Conservation (phyloP, 1,140 invertebrate species). For the Metaphire vulgaris region DNA sequence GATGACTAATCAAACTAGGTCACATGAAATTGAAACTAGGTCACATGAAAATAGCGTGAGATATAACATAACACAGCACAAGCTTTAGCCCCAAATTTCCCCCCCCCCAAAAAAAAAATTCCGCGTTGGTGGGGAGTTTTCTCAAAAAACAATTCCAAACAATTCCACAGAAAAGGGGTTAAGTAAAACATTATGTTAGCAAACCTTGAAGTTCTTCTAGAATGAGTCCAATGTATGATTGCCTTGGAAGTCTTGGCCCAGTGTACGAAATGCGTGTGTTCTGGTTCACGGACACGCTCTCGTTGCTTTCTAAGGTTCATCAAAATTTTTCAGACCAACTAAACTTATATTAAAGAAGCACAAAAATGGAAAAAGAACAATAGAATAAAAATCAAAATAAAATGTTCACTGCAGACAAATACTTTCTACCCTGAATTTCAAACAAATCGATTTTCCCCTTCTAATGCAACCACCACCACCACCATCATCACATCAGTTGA, state of each 20-base stretch:
- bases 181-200: not conserved
- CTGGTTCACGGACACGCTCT: too few relatives aligned
- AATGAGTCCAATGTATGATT: not conserved
- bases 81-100: too few relatives aligned
- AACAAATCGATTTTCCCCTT: not conserved
- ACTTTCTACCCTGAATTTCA: not conserved
- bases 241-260: not conserved
- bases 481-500: too few relatives aligned
- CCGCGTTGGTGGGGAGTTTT: not conserved
- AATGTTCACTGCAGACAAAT: not conserved
- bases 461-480: too few relatives aligned
- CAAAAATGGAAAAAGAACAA: not conserved
- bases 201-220: constrained; percentile 2
- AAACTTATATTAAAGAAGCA: not conserved
- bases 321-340: not conserved
- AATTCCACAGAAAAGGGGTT: not conserved
- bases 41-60: too few relatives aligned
- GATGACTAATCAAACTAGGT: too few relatives aligned
- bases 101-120: too few relatives aligned
- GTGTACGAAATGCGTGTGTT: not conserved
- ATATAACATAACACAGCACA: too few relatives aligned
- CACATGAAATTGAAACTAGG: too few relatives aligned
- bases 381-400: not conserved
- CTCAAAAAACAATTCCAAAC: not conserved
- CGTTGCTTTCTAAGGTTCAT: not conserved